Percentiles rank a stretch among this genome's conserved stretches.
These are phyloP conservation scores for Ennomos quercinarius DNA, from an alignment of 2,888 invertebrate genomes.

Conservation along the genomic window DNA sequence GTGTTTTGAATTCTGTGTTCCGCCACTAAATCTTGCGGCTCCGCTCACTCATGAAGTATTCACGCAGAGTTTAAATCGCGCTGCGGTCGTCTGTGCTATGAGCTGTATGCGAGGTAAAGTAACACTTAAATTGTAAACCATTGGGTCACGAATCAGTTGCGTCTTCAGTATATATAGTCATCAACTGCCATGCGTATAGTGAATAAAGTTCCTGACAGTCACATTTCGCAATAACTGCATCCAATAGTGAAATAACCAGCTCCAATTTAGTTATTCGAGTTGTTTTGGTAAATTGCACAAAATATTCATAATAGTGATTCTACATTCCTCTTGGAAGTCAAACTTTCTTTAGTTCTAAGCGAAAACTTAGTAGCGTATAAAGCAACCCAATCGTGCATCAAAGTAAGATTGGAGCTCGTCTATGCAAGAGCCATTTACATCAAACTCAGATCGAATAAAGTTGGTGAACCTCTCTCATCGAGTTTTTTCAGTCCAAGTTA, in stretches of 20 bases:
- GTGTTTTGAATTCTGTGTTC: constrained; percentile 48
- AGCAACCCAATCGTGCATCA: constrained; percentile 2
- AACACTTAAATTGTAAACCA: constrained; percentile 45
- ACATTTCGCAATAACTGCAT: no score
- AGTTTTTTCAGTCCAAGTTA: constrained; percentile 17
- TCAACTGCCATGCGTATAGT: no score
- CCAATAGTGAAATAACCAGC: no score
- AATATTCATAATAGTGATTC: no score
- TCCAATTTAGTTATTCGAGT: no score
- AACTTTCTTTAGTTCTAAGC: no score
- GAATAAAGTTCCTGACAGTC: no score
- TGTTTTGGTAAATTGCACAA: no score
- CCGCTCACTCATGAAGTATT: constrained; percentile 50
- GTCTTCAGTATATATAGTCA: constrained; percentile 1
- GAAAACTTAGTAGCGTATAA: not conserved
- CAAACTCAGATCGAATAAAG: constrained; percentile 10
- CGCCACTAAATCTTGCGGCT: constrained; percentile 46
- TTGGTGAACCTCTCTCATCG: not conserved
- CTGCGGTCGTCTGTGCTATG: constrained; percentile 27
- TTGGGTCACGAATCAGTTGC: constrained; percentile 40
- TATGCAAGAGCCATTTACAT: constrained; percentile 1
- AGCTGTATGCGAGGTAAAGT: constrained; percentile 38
- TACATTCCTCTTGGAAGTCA: no score
- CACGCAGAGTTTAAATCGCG: constrained; percentile 42
- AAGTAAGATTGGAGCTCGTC: constrained; percentile 4